Percentiles rank a stretch among this genome's conserved stretches.
These are phyloP conservation scores for Xiphophorus birchmanni DNA, from an alignment of 2,797 vertebrate genomes.

Conservation along the genomic window DNA sequence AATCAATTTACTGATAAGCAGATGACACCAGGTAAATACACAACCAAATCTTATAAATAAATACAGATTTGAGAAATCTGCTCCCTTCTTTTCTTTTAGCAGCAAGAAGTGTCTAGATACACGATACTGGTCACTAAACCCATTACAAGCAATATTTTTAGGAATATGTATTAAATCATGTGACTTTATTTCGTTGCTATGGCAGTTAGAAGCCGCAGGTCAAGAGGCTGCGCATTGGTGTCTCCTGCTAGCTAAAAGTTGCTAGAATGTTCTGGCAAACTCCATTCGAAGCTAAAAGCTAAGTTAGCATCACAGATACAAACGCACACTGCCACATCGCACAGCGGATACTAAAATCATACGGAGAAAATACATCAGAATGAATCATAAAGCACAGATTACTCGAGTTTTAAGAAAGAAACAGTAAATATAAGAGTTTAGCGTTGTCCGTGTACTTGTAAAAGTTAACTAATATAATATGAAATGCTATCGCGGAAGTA, in stretches of 20 bases:
- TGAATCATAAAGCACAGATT: not conserved
- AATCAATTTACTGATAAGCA: not conserved
- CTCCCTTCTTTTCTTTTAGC: not conserved
- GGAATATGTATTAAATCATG: not conserved
- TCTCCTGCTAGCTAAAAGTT: not conserved
- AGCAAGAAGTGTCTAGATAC: not conserved
- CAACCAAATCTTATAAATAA: not conserved
- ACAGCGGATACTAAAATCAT: accelerated
- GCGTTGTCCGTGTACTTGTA: not conserved
- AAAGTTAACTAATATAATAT: not conserved
- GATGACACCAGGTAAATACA: not conserved
- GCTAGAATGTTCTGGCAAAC: conserved; percentile 44
- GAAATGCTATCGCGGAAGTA: not conserved
- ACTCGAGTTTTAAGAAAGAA: not conserved
- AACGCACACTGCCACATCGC: not conserved
- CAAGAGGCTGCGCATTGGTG: too few relatives aligned
- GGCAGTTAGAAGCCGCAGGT: not conserved
- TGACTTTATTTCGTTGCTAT: not conserved
- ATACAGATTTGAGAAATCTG: not conserved
- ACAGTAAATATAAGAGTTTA: not conserved
- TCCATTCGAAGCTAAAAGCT: conserved; percentile 4
- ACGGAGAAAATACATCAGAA: accelerated
- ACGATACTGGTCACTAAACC: not conserved
- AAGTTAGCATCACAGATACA: conserved; percentile 1
- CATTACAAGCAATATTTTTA: not conserved